These are phyloP conservation scores for Ceratina australensis DNA, from an alignment of 1,140 invertebrate genomes.

Conservation along the genomic window DNA sequence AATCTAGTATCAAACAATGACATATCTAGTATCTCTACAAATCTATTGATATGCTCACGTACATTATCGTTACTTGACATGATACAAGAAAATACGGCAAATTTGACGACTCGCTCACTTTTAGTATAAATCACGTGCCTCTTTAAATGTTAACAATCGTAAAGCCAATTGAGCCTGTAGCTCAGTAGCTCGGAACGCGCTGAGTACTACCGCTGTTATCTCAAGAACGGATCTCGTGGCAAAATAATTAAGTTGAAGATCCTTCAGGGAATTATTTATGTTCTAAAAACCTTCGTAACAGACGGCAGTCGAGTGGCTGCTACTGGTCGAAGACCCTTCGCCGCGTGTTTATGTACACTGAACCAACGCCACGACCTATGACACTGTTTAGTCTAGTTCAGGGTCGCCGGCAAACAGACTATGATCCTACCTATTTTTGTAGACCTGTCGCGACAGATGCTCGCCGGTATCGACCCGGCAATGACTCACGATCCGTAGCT, in stretches of 20 bases:
- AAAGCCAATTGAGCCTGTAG: too few species aligned
- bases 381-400: conserved; percentile 53
- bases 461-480: conserved; percentile 12
- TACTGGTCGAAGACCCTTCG: conserved; percentile 35
- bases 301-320: conserved; percentile 45
- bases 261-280: conserved; percentile 54
- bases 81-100: too few species aligned
- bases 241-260: conserved; percentile 37
- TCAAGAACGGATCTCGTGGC: conserved; percentile 14
- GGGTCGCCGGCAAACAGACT: conserved; percentile 25
- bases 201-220: not conserved
- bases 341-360: conserved; percentile 41
- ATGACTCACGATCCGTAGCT: conserved; percentile 11
- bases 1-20: too few species aligned
- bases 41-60: too few species aligned
- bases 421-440: conserved; percentile 38
- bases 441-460: conserved; percentile 20
- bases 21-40: too few species aligned
- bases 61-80: too few species aligned
- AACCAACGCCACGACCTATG: conserved; percentile 41
- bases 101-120: too few species aligned
- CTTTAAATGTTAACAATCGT: too few species aligned
- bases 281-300: conserved; percentile 47
- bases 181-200: too few species aligned
- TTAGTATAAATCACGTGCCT: too few species aligned